These are phyloP conservation scores for Egretta garzetta DNA, from an alignment of 2,113 vertebrate genomes.

Conservation along the genomic window DNA sequence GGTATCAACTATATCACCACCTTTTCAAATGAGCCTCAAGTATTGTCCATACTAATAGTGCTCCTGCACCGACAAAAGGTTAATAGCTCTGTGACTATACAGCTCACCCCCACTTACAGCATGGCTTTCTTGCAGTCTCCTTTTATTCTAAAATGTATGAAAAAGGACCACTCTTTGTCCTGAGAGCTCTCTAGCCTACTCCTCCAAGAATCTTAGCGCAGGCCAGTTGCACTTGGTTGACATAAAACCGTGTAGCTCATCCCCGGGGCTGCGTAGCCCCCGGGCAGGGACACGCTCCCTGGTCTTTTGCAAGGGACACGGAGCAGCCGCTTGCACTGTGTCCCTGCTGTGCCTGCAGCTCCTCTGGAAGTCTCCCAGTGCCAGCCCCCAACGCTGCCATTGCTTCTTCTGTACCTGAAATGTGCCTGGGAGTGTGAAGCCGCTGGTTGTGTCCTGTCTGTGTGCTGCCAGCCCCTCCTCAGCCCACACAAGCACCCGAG, in stretches of 20 bases:
- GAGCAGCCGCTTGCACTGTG: not conserved
- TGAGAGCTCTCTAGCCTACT: not conserved
- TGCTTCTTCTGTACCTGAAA: not conserved
- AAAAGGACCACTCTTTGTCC: not conserved
- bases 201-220: not conserved
- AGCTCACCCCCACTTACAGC: not conserved
- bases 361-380: not conserved
- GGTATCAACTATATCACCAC: not conserved
- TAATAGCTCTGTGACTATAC: not conserved
- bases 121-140: not conserved
- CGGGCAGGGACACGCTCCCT: rapidly evolving
- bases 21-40: not conserved
- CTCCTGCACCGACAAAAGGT: not conserved
- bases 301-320: not conserved
- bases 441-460: not conserved
- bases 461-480: not conserved
- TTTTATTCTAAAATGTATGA: not conserved
- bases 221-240: not conserved
- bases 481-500: not conserved
- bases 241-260: not conserved
- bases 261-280: not conserved
- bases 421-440: not conserved
- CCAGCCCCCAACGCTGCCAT: not conserved
- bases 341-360: not conserved
- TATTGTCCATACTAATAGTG: not conserved